Evolutionary conservation across 1,140 invertebrate species (phyloP).

Genomic region (Rhynchophorus ferrugineus): DNA sequence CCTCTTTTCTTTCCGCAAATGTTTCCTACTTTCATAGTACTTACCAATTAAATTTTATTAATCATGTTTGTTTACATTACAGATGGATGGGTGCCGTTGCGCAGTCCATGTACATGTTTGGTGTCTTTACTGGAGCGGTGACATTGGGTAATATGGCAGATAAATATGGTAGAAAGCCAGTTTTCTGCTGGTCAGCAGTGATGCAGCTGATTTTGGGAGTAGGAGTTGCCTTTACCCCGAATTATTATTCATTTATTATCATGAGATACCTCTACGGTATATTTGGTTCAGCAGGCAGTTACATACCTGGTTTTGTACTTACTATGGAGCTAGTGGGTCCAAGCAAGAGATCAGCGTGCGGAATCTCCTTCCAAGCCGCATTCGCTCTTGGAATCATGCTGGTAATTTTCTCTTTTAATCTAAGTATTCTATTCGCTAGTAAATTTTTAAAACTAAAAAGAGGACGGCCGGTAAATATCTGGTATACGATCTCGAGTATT

Average conservation of each 20-base stretch:
- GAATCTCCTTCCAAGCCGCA: conserved; percentile 68
- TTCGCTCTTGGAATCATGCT: conserved; percentile 79
- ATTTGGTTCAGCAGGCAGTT: conserved; percentile 75
- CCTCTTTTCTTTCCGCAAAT: too few species aligned
- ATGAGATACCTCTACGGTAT: conserved; percentile 69
- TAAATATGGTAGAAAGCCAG: conserved; percentile 73
- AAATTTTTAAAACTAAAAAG: neutral
- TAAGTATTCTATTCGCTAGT: neutral
- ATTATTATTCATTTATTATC: conserved; percentile 64
- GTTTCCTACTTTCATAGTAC: neutral
- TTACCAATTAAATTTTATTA: too few species aligned
- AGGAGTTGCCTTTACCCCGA: conserved; percentile 62
- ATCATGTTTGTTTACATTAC: too few species aligned
- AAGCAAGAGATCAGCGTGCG: conserved; percentile 71
- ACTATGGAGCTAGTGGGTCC: conserved; percentile 83
- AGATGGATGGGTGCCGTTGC: conserved; percentile 74
- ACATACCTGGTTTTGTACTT: conserved; percentile 76
- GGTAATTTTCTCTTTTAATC: conserved; percentile 39
- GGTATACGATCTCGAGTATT: too few species aligned
- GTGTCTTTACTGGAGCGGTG: conserved; percentile 80
- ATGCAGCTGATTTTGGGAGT: conserved; percentile 66
- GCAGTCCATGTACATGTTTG: conserved; percentile 79
- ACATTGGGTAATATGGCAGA: conserved; percentile 80
- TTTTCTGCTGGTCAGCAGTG: conserved; percentile 67
- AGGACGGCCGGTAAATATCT: too few species aligned